phyloP scores from a whole-genome alignment of 2,113 vertebrate species.

The Mirounga angustirostris region DNA sequence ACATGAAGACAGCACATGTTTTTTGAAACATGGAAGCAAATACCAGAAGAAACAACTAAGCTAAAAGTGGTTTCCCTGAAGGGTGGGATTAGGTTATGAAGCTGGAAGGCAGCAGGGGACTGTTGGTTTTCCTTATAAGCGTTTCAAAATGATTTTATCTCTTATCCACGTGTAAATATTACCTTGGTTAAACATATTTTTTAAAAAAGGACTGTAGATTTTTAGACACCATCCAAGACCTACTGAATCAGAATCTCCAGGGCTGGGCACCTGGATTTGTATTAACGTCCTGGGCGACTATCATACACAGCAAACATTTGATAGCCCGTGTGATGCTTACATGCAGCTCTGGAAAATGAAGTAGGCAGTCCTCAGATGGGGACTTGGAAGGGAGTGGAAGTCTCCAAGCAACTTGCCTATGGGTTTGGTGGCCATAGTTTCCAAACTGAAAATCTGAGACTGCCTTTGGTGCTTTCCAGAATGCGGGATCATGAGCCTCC shows the following conservation, averaged over 20 bases:
- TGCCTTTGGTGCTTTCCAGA: neutral
- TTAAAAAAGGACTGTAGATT: neutral
- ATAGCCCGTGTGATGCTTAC: neutral
- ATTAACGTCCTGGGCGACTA: neutral
- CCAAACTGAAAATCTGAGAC: neutral
- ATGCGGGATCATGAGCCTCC: neutral
- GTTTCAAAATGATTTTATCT: neutral
- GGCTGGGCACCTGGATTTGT: neutral
- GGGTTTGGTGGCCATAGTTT: neutral
- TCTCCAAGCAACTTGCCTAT: neutral
- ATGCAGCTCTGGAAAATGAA: neutral
- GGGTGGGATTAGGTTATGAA: neutral
- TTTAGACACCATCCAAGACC: neutral
- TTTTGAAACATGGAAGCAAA: neutral
- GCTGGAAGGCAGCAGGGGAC: neutral
- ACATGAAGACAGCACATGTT: neutral
- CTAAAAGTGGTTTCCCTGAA: neutral
- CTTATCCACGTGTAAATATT: neutral
- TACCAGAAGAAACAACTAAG: neutral
- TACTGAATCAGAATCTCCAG: neutral
- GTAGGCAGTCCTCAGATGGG: neutral
- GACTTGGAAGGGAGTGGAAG: neutral
- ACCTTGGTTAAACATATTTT: neutral
- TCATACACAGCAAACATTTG: neutral
- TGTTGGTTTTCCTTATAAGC: neutral